phyloP scores from a whole-genome alignment of 2,113 vertebrate species.

The Talpa occidentalis region DNA sequence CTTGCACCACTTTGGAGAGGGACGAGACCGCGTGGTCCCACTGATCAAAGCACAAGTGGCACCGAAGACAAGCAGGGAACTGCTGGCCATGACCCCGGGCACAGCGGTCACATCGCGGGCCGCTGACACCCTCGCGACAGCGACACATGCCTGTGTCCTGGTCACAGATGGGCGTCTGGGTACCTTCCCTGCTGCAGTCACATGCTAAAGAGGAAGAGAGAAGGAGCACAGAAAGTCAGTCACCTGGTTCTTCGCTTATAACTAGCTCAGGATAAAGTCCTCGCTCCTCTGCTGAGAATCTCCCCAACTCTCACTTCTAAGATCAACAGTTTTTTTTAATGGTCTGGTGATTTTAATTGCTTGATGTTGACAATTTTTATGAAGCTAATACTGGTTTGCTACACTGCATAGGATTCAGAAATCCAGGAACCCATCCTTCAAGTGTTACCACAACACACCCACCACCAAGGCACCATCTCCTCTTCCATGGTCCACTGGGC shows the following conservation, averaged over 20 bases:
- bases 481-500: too few species aligned
- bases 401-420: too few species aligned
- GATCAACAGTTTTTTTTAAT: neutral
- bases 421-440: too few species aligned
- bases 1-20: slow-evolving; percentile 82
- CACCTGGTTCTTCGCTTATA: neutral
- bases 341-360: too few species aligned
- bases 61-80: slow-evolving; percentile 89
- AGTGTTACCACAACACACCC: too few species aligned
- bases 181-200: slow-evolving; percentile 89
- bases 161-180: slow-evolving; percentile 87
- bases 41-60: slow-evolving; percentile 89
- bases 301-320: neutral
- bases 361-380: too few species aligned
- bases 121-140: slow-evolving; percentile 85
- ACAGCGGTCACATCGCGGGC: slow-evolving; percentile 89
- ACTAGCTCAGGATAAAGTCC: neutral
- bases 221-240: slow-evolving; percentile 32
- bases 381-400: too few species aligned
- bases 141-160: slow-evolving; percentile 87
- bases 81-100: slow-evolving; percentile 79
- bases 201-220: slow-evolving; percentile 85
- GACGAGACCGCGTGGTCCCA: slow-evolving; percentile 85
- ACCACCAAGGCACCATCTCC: too few species aligned
- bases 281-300: neutral